Percentiles rank a stretch among this genome's conserved stretches.
Evolutionary conservation across 2,888 invertebrate species (phyloP).

Genomic region (Drosophila lutescens): DNA sequence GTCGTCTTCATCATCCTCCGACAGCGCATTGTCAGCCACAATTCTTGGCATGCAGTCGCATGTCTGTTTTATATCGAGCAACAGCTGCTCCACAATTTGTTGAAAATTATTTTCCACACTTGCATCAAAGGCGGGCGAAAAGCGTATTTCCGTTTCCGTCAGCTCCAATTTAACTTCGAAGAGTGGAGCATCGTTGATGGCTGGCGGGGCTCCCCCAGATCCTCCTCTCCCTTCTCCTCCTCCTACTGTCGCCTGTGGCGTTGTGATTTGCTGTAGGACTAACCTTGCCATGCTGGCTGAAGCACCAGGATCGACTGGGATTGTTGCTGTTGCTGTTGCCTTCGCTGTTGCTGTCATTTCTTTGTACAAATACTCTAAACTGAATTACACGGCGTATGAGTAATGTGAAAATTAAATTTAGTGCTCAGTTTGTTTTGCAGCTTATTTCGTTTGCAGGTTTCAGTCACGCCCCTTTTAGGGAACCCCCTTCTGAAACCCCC

Average conservation of each 20-base stretch:
- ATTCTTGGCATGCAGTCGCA: constrained; percentile 90
- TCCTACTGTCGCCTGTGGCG: constrained; percentile 48
- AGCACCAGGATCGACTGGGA: constrained; percentile 34
- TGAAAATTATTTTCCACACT: constrained; percentile 89
- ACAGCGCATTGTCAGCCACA: constrained; percentile 84
- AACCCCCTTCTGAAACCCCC: no score
- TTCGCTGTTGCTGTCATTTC: constrained; percentile 77
- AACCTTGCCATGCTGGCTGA: constrained; percentile 56
- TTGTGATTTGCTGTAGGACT: constrained; percentile 70
- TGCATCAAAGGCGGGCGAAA: constrained; percentile 90
- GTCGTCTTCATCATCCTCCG: constrained; percentile 70
- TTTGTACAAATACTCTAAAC: constrained; percentile 81
- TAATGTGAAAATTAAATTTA: constrained; percentile 81
- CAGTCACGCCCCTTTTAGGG: background rate
- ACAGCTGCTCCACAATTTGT: constrained; percentile 88
- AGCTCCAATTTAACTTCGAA: constrained; percentile 92
- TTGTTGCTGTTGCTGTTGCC: constrained; percentile 29
- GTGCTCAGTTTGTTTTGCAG: constrained; percentile 74
- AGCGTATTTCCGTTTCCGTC: constrained; percentile 89
- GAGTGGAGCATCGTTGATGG: constrained; percentile 86
- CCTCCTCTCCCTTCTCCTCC: constrained; percentile 19
- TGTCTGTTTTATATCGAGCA: constrained; percentile 92
- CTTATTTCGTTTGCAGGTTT: constrained; percentile 62
- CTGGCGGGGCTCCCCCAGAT: constrained; percentile 21
- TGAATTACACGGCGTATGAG: constrained; percentile 81